A percentile compares a stretch with the other conserved stretches of the same genome.
Evolutionary conservation across 2,113 vertebrate species (phyloP).

Genomic region (Dasyprocta punctata): DNA sequence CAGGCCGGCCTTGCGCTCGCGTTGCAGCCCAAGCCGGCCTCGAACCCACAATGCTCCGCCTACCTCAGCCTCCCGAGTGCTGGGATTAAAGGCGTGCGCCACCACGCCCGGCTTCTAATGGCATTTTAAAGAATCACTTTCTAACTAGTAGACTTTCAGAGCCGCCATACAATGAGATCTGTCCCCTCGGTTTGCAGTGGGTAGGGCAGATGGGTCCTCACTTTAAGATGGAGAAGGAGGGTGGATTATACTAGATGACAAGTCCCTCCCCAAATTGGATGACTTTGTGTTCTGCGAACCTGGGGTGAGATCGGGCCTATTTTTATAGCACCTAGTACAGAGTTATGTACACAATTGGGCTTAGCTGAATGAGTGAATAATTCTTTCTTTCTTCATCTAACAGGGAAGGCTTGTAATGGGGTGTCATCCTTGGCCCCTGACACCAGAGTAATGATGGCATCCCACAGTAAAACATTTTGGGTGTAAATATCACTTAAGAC

Average conservation of each 20-base stretch:
- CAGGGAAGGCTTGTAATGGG: slow-evolving; percentile 45
- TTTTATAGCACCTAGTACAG: slow-evolving; percentile 41
- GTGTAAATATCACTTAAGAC: slow-evolving; percentile 74
- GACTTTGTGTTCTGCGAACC: not conserved
- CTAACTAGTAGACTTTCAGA: not conserved
- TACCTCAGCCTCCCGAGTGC: too few relatives aligned
- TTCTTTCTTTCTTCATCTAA: slow-evolving; percentile 51
- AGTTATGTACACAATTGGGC: slow-evolving; percentile 34
- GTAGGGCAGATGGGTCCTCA: not conserved
- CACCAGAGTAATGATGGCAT: slow-evolving; percentile 3
- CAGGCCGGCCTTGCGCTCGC: too few relatives aligned
- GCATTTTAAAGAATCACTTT: not conserved
- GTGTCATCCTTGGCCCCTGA: slow-evolving; percentile 60
- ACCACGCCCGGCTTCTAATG: too few relatives aligned
- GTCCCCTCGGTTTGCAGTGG: not conserved
- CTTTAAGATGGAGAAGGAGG: not conserved
- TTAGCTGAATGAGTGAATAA: slow-evolving; percentile 54
- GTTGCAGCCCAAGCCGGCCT: too few relatives aligned
- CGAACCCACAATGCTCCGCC: too few relatives aligned
- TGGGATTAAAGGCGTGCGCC: too few relatives aligned
- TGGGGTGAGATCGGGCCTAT: slow-evolving; percentile 16
- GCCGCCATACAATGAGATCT: not conserved
- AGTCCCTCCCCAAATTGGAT: not conserved
- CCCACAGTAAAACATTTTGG: slow-evolving; percentile 57
- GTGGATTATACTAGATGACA: not conserved